These are phyloP conservation scores for Suricata suricatta DNA, from an alignment of 2,113 vertebrate genomes.

Conservation along the genomic window DNA sequence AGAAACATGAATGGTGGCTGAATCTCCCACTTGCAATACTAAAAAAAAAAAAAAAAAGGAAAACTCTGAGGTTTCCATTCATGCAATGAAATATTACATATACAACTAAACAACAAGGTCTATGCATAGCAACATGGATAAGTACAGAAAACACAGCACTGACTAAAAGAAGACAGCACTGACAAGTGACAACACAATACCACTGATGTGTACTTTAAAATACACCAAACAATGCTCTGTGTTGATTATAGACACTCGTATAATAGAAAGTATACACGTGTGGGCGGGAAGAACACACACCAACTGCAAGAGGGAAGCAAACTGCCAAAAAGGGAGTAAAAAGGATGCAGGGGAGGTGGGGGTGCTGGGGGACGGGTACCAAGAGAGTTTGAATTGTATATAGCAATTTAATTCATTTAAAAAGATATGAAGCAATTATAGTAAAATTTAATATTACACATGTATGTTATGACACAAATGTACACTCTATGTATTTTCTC, in stretches of 20 bases:
- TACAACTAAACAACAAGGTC: neutral
- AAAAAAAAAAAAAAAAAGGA: neutral
- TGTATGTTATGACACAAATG: neutral
- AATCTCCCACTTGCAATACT: neutral
- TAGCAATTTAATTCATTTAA: neutral
- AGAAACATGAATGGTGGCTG: neutral
- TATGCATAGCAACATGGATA: neutral
- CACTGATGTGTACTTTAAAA: neutral
- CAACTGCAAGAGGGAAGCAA: neutral
- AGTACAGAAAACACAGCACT: neutral
- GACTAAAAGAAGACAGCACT: neutral
- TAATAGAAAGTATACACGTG: neutral
- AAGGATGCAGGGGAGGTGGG: neutral
- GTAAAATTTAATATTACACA: neutral
- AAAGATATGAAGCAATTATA: neutral
- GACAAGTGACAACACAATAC: neutral
- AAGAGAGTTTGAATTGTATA: neutral
- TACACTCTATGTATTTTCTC: neutral
- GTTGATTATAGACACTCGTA: neutral
- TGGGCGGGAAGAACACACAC: neutral
- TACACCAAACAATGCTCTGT: neutral
- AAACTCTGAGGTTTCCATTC: neutral
- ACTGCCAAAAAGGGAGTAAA: neutral
- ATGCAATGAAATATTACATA: neutral
- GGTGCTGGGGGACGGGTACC: neutral